Conservation (phyloP, 1,140 invertebrate genomes). For the Bombus pascuorum region DNA sequence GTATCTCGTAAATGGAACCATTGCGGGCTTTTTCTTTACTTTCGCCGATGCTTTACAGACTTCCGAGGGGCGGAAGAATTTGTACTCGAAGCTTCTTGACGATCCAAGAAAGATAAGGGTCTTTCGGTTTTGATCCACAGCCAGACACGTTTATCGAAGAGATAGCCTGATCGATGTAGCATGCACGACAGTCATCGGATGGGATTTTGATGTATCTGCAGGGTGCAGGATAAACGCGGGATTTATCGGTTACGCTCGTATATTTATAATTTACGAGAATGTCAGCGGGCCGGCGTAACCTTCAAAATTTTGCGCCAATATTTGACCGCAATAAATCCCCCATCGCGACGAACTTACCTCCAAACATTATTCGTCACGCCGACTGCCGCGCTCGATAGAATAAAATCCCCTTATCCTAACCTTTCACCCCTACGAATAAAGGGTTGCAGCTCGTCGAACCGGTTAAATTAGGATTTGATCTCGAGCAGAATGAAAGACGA, state of each 20-base stretch:
- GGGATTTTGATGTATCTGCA: constrained; percentile 29
- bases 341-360: constrained; percentile 28
- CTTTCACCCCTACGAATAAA: neutral
- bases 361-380: constrained; percentile 24
- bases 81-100: neutral
- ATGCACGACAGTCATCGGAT: constrained; percentile 3
- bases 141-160: too few species aligned
- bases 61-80: neutral
- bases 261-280: constrained; percentile 46
- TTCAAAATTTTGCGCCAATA: constrained; percentile 44
- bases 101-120: neutral
- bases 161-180: constrained; percentile 6
- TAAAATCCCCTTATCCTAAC: neutral
- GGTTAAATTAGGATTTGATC: neutral
- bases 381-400: neutral
- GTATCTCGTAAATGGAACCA: neutral
- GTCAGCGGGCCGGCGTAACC: constrained; percentile 17
- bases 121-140: too few species aligned
- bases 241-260: constrained; percentile 37
- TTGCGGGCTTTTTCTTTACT: neutral
- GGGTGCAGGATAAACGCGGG: constrained; percentile 17
- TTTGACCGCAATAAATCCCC: constrained; percentile 35
- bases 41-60: neutral
- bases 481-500: constrained; percentile 50
- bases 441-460: neutral